These are phyloP conservation scores for Cuniculus paca DNA, from an alignment of 2,797 vertebrate genomes.

Conservation along the genomic window DNA sequence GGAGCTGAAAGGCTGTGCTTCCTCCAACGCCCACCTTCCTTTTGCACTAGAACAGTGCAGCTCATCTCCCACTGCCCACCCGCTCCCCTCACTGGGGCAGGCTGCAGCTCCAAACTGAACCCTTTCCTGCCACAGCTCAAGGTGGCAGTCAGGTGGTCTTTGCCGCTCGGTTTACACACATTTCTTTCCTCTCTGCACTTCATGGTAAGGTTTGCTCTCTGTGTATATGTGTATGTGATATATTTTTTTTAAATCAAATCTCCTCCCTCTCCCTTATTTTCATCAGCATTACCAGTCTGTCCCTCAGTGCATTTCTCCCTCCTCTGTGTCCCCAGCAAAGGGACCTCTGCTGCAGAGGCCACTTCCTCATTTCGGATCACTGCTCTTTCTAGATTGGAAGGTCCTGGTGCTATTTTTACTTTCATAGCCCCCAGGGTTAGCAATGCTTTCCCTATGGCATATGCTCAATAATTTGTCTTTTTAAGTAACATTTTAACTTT, in stretches of 20 bases:
- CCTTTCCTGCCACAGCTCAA: not conserved
- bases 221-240: not conserved
- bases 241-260: too few species aligned
- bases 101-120: not conserved
- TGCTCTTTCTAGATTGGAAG: not conserved
- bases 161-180: not conserved
- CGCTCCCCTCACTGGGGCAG: not conserved
- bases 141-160: not conserved
- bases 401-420: not conserved
- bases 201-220: not conserved
- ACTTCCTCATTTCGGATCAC: not conserved
- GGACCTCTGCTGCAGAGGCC: not conserved
- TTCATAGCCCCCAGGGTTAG: not conserved
- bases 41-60: not conserved
- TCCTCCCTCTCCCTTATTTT: not conserved
- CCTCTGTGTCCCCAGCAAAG: not conserved
- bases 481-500: slow-evolving; percentile 39
- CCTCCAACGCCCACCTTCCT: not conserved
- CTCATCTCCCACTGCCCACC: not conserved
- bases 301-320: not conserved
- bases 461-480: not conserved
- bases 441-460: not conserved
- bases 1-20: not conserved
- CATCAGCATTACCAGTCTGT: not conserved
- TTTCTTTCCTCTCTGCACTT: slow-evolving; percentile 50